phyloP scores from a whole-genome alignment of 2,113 vertebrate species.

The Semicossyphus pulcher region DNA sequence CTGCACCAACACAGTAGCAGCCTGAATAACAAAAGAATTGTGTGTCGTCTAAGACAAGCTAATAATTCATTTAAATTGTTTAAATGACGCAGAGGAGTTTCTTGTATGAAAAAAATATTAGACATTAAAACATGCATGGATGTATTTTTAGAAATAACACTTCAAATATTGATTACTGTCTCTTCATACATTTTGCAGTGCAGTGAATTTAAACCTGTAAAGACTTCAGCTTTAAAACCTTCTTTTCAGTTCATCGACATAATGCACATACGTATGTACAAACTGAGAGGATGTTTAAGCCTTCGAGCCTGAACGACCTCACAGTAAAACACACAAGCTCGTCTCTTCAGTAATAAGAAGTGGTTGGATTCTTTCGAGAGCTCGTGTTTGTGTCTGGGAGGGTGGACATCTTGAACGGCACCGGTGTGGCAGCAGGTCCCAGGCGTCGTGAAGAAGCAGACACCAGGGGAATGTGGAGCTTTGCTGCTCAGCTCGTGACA shows the following conservation, averaged over 20 bases:
- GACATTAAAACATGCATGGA: background rate
- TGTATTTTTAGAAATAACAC: background rate
- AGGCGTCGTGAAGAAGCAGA: slow-evolving; percentile 18
- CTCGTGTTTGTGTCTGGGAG: slow-evolving; percentile 17
- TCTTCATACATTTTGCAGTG: background rate
- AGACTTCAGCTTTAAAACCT: background rate
- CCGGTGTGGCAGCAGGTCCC: slow-evolving; percentile 39
- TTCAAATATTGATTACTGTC: background rate
- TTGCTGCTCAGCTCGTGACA: slow-evolving; percentile 49
- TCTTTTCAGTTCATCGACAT: no score
- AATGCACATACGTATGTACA: no score
- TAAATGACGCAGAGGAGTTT: background rate
- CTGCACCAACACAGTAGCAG: background rate
- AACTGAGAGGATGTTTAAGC: no score
- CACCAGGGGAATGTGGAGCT: slow-evolving; percentile 18
- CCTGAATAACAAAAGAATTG: background rate
- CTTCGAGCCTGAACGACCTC: background rate
- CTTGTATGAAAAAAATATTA: background rate
- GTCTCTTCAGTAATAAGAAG: background rate
- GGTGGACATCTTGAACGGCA: slow-evolving; percentile 11
- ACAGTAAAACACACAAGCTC: background rate
- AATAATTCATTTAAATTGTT: background rate
- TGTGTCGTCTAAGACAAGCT: background rate
- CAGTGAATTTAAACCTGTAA: background rate
- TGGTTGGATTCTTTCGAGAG: no score